These are phyloP conservation scores for Axea sp. DNA, from an alignment of 2,888 invertebrate genomes.

Conservation along the genomic window DNA sequence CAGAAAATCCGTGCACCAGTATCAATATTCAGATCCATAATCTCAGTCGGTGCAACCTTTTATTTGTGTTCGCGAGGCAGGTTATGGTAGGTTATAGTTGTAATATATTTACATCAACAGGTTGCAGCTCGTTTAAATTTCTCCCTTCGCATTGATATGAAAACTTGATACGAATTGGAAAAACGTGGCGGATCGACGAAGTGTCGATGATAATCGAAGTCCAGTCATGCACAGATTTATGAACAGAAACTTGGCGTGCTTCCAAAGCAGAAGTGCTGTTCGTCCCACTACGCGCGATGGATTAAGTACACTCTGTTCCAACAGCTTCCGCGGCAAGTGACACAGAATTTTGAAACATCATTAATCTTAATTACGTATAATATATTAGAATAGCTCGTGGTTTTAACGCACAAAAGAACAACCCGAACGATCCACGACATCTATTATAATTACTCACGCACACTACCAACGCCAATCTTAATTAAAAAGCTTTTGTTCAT, in stretches of 20 bases:
- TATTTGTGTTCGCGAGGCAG: slow-evolving; percentile 65
- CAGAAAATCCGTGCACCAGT: slow-evolving; percentile 19
- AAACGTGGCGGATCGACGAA: slow-evolving; percentile 49
- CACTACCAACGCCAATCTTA: too few relatives aligned
- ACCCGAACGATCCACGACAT: background rate
- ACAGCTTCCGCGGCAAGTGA: slow-evolving; percentile 56
- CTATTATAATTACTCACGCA: slow-evolving; percentile 25
- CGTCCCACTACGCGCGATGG: slow-evolving; percentile 41
- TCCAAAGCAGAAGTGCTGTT: slow-evolving; percentile 58
- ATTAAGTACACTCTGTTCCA: slow-evolving; percentile 48
- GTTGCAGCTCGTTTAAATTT: slow-evolving; percentile 53
- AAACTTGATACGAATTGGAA: slow-evolving; percentile 53
- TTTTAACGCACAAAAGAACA: slow-evolving; percentile 45
- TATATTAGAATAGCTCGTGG: slow-evolving; percentile 47
- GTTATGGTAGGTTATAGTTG: slow-evolving; percentile 52
- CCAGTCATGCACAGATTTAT: slow-evolving; percentile 62
- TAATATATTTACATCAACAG: slow-evolving; percentile 56
- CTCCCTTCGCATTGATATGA: slow-evolving; percentile 21
- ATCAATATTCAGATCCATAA: slow-evolving; percentile 58
- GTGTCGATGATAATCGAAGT: slow-evolving; percentile 57
- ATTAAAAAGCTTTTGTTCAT: too few relatives aligned
- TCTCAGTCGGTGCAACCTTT: slow-evolving; percentile 57
- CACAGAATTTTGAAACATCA: slow-evolving; percentile 52
- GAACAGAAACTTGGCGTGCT: slow-evolving; percentile 56
- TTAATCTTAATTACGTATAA: slow-evolving; percentile 57